Evolutionary conservation across 1,140 invertebrate species (phyloP).

Genomic region (Steinernema feltiae): DNA sequence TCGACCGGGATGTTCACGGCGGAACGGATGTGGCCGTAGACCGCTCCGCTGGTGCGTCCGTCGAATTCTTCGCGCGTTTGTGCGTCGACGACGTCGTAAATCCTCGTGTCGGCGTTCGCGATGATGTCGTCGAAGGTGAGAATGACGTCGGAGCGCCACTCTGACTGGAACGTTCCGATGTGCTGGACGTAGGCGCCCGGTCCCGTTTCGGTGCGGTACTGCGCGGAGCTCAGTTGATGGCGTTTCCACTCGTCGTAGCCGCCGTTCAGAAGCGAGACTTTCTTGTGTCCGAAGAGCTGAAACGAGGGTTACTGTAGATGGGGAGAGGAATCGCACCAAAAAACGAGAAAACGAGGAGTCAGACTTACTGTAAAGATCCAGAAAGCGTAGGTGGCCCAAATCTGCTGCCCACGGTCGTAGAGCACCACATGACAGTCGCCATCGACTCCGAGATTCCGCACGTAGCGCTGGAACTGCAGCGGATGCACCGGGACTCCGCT

Average conservation of each 20-base stretch:
- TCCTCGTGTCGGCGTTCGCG: conserved; percentile 35
- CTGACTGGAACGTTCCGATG: background rate
- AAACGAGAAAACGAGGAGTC: no score
- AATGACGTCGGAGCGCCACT: conserved; percentile 23
- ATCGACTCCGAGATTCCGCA: conserved; percentile 52
- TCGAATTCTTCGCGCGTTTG: conserved; percentile 50
- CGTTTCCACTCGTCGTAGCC: conserved; percentile 39
- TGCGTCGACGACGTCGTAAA: conserved; percentile 50
- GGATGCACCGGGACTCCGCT: conserved; percentile 56
- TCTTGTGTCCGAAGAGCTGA: conserved; percentile 53
- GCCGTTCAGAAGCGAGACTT: conserved; percentile 43
- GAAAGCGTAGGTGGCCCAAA: conserved; percentile 52
- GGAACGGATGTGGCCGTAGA: conserved; percentile 50
- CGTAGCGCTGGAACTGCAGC: conserved; percentile 53
- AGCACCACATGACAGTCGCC: conserved; percentile 49
- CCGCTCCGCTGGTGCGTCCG: conserved; percentile 37
- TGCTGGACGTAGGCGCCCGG: background rate
- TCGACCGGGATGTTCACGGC: conserved; percentile 54
- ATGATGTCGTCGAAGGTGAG: conserved; percentile 55
- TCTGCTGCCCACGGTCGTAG: conserved; percentile 49
- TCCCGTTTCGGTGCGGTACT: conserved; percentile 29
- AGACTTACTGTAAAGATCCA: conserved; percentile 55
- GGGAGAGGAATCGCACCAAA: no score
- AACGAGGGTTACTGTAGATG: no score
- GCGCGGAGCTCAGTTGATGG: conserved; percentile 19